Conservation (phyloP, 2,113 vertebrate species). For the Limanda limanda region DNA sequence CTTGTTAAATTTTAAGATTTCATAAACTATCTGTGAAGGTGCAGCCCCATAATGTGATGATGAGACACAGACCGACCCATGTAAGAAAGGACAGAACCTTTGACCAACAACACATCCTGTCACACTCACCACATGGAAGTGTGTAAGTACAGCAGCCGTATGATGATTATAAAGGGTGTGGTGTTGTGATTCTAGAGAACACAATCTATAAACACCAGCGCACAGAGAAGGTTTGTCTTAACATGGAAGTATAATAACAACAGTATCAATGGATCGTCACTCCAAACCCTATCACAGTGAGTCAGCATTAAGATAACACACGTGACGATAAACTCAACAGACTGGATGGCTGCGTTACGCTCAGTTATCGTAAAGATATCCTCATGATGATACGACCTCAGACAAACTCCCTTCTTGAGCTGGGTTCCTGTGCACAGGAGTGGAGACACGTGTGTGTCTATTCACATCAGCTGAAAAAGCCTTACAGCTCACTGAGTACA, state of each 20-base stretch:
- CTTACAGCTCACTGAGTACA: conserved; percentile 11
- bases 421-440: neutral
- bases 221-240: neutral
- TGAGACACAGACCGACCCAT: too few relatives aligned
- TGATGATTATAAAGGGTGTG: neutral
- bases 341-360: neutral
- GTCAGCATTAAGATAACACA: conserved; percentile 10
- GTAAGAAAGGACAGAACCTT: too few relatives aligned
- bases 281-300: neutral
- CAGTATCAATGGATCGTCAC: neutral
- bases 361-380: neutral
- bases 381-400: neutral
- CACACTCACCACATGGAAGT: neutral
- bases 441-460: conserved; percentile 4
- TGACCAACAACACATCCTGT: too few relatives aligned
- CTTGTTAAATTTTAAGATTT: too few relatives aligned
- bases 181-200: neutral
- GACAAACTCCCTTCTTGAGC: neutral
- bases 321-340: conserved; percentile 5
- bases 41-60: too few relatives aligned
- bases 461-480: conserved; percentile 16
- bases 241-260: conserved; percentile 3
- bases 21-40: too few relatives aligned
- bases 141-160: rapidly evolving
- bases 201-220: neutral